phyloP scores from a whole-genome alignment of 2,113 vertebrate genomes.

The Saccopteryx bilineata region DNA sequence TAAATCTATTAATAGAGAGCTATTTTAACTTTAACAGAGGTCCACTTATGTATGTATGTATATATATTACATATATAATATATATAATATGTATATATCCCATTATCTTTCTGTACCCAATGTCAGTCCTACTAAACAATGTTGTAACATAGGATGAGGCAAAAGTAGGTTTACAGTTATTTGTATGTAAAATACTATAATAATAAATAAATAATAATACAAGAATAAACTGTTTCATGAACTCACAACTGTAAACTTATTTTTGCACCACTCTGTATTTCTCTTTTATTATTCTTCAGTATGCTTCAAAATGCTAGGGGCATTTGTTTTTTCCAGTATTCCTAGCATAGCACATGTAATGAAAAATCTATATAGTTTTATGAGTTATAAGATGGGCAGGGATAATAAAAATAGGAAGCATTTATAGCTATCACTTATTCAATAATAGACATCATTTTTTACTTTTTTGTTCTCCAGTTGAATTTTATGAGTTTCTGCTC shows the following conservation, averaged over 20 bases:
- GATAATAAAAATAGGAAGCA: slow-evolving; percentile 61
- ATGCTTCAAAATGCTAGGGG: background rate
- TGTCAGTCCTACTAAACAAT: slow-evolving; percentile 33
- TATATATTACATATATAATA: no score
- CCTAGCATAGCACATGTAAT: slow-evolving; percentile 55
- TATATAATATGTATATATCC: background rate
- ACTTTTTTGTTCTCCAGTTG: background rate
- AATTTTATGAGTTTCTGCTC: background rate
- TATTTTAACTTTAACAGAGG: background rate
- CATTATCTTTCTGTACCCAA: background rate
- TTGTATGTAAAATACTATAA: background rate
- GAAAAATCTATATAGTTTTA: slow-evolving; percentile 62
- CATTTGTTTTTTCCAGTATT: slow-evolving; percentile 17
- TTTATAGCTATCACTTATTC: slow-evolving; percentile 45
- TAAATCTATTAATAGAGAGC: background rate
- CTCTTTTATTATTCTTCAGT: background rate
- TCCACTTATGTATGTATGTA: background rate
- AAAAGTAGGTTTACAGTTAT: background rate
- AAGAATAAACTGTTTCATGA: no score
- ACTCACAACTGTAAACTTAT: no score
- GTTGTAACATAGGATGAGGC: background rate
- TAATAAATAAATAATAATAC: no score
- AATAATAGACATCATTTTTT: slow-evolving; percentile 58
- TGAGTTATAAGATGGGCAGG: slow-evolving; percentile 44
- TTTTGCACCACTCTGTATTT: background rate